Conservation (phyloP, 2,113 vertebrate genomes). For the Scomber colias region DNA sequence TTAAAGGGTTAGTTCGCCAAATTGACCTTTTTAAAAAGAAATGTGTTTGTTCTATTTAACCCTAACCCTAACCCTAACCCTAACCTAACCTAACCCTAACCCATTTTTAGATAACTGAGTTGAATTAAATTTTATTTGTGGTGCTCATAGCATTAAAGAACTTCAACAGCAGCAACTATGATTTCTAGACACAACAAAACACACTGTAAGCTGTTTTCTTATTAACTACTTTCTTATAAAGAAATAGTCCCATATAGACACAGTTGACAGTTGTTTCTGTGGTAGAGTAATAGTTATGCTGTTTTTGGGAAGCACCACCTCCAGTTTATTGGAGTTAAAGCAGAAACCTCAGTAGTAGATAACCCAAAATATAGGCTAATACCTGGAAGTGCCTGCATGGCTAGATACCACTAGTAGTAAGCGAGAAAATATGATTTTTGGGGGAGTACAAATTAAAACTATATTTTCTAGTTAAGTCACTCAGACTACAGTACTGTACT, state of each 20-base stretch:
- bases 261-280: not conserved
- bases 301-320: not conserved
- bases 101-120: not conserved
- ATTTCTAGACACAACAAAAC: not conserved
- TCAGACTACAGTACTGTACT: not conserved
- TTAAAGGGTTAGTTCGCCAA: conserved; percentile 6
- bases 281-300: not conserved
- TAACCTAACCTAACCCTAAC: not conserved
- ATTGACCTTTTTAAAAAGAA: not conserved
- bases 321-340: too few relatives aligned
- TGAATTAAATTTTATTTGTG: not conserved
- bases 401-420: not conserved
- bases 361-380: not conserved
- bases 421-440: not conserved
- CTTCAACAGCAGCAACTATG: not conserved
- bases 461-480: not conserved
- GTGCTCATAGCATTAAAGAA: not conserved
- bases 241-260: not conserved
- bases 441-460: not conserved
- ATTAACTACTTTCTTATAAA: not conserved
- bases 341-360: not conserved
- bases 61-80: too few relatives aligned
- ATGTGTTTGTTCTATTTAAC: not conserved
- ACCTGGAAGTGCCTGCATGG: not conserved
- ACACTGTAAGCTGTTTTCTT: not conserved